Percentiles rank a stretch among this genome's conserved stretches.
phyloP scores from a whole-genome alignment of 2,888 invertebrate species.

The Synanthedon tipuliformis region DNA sequence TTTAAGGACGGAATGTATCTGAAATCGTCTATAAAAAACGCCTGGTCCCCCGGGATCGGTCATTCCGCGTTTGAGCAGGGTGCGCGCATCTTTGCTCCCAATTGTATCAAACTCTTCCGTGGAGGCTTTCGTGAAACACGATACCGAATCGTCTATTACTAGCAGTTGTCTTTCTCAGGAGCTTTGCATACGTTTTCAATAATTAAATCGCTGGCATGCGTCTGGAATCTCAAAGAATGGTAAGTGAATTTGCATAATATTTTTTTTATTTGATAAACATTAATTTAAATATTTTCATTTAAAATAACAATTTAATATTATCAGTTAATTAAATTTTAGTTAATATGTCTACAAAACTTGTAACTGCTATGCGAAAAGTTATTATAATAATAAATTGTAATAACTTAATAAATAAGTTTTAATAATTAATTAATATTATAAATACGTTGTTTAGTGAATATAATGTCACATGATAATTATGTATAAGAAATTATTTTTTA shows the following conservation, averaged over 20 bases:
- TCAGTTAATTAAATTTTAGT: too few relatives aligned
- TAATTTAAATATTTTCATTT: too few relatives aligned
- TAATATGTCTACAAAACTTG: too few relatives aligned
- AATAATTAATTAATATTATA: too few relatives aligned
- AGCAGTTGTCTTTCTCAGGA: neutral
- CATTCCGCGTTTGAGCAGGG: slow-evolving; percentile 58
- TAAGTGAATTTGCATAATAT: slow-evolving; percentile 17
- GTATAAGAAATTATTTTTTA: too few relatives aligned
- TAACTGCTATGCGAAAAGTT: too few relatives aligned
- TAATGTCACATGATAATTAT: too few relatives aligned
- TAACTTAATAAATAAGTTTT: too few relatives aligned
- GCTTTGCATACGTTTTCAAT: slow-evolving; percentile 11
- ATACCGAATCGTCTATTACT: slow-evolving; percentile 8
- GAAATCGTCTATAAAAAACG: slow-evolving; percentile 67
- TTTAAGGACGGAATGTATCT: slow-evolving; percentile 63
- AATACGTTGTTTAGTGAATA: too few relatives aligned
- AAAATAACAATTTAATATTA: too few relatives aligned
- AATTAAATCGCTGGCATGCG: slow-evolving; percentile 34
- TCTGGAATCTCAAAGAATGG: slow-evolving; percentile 34
- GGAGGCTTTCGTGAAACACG: neutral
- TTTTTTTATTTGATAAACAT: neutral
- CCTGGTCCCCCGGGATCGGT: slow-evolving; percentile 53
- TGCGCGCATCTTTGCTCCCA: slow-evolving; percentile 52
- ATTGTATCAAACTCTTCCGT: slow-evolving; percentile 8
- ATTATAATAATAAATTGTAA: too few relatives aligned